A percentile compares a stretch with the other conserved stretches of the same genome.
Evolutionary conservation across 2,888 invertebrate species (phyloP).

Genomic region (Hydraecia micacea): DNA sequence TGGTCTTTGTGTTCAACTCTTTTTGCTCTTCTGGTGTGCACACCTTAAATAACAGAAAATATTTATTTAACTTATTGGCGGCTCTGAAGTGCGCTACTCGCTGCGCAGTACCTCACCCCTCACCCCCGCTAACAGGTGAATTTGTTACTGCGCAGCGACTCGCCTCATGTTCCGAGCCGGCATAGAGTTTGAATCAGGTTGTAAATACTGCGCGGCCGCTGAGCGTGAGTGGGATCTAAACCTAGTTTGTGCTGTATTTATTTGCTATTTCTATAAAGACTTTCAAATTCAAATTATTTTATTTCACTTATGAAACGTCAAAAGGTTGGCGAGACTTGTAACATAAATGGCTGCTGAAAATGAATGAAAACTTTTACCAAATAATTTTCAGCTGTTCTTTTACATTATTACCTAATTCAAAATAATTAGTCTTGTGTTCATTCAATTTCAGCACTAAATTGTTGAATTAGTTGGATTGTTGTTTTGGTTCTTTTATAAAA

Average conservation of each 20-base stretch:
- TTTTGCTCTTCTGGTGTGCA: slow-evolving; percentile 93
- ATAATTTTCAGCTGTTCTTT: background rate
- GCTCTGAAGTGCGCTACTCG: background rate
- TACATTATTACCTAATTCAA: background rate
- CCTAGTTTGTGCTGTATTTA: background rate
- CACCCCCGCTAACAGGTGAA: background rate
- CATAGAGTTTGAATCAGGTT: background rate
- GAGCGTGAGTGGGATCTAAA: background rate
- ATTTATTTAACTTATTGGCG: background rate
- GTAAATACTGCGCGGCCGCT: background rate
- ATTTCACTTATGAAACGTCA: background rate
- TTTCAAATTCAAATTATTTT: background rate
- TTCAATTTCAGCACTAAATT: background rate
- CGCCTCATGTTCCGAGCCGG: background rate
- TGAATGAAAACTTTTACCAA: background rate
- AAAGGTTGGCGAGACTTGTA: background rate
- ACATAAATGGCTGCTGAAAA: background rate
- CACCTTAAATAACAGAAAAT: slow-evolving; percentile 83
- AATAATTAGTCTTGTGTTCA: background rate
- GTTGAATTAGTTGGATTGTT: background rate
- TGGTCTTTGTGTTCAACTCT: slow-evolving; percentile 91
- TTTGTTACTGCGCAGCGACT: background rate
- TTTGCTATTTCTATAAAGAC: background rate
- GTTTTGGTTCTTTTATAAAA: background rate
- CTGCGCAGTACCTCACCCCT: background rate